phyloP scores from a whole-genome alignment of 2,797 vertebrate species.

The Alfaro cultratus region DNA sequence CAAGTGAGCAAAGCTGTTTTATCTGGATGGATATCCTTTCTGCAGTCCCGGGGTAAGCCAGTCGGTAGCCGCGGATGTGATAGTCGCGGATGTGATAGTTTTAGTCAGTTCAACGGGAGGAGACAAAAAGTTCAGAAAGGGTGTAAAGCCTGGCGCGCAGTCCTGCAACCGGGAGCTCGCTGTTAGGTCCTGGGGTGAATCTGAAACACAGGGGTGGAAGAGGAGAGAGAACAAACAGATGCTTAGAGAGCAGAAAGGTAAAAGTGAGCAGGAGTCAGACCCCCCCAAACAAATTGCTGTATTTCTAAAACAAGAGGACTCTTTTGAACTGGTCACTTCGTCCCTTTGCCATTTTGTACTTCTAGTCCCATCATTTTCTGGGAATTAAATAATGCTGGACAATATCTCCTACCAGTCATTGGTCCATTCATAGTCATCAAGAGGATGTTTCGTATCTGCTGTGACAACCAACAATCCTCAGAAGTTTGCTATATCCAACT shows the following conservation, averaged over 20 bases:
- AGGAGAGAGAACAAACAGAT: conserved; percentile 67
- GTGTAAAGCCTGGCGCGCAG: conserved; percentile 70
- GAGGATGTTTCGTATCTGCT: neutral
- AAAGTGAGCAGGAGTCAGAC: conserved; percentile 65
- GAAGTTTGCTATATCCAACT: neutral
- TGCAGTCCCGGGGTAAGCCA: conserved; percentile 89
- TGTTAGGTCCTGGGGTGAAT: conserved; percentile 98
- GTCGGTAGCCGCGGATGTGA: conserved; percentile 86
- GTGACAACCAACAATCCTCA: neutral
- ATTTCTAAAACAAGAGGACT: conserved; percentile 50
- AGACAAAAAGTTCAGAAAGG: conserved; percentile 59
- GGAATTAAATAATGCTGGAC: neutral
- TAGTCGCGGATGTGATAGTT: conserved; percentile 86
- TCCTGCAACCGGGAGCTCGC: conserved; percentile 70
- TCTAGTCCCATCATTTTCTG: neutral
- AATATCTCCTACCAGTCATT: neutral
- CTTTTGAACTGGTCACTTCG: conserved; percentile 54
- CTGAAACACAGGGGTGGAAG: conserved; percentile 84
- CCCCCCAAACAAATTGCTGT: conserved; percentile 53
- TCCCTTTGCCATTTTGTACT: neutral
- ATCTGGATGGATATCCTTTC: conserved; percentile 77
- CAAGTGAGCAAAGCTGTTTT: conserved; percentile 74
- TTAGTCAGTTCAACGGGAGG: conserved; percentile 75
- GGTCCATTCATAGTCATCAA: neutral
- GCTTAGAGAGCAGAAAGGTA: conserved; percentile 75